A percentile compares a stretch with the other conserved stretches of the same genome.
These are phyloP conservation scores for Palythoa grandis DNA, from an alignment of 92 coral and sea anemone genomes.

Conservation along the genomic window DNA sequence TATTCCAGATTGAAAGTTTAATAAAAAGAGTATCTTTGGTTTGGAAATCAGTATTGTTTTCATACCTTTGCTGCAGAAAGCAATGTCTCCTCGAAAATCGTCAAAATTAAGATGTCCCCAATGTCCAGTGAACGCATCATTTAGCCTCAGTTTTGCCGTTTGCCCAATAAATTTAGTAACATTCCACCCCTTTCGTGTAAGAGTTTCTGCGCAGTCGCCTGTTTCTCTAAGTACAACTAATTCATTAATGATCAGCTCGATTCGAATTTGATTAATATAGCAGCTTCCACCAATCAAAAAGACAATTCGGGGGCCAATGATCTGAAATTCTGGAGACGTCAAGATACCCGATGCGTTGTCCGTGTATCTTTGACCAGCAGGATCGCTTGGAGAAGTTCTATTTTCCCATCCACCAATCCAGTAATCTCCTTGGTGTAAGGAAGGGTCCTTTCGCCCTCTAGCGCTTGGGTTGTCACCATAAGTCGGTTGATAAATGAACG, in stretches of 20 bases:
- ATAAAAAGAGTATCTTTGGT: neutral
- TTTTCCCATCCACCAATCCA: slow-evolving; percentile 32
- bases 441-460: neutral
- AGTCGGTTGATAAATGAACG: slow-evolving; percentile 17
- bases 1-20: too few relatives aligned
- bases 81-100: slow-evolving; percentile 30
- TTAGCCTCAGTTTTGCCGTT: neutral
- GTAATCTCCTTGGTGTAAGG: slow-evolving; percentile 33
- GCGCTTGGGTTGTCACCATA: slow-evolving; percentile 23
- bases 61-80: slow-evolving; percentile 24
- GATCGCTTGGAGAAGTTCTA: neutral
- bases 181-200: slow-evolving; percentile 12
- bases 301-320: neutral
- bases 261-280: neutral
- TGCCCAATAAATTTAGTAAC: neutral
- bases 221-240: neutral
- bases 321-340: slow-evolving; percentile 28
- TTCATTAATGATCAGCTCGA: slow-evolving; percentile 14
- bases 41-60: neutral
- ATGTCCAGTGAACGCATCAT: neutral
- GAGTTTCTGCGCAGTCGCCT: neutral
- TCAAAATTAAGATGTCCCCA: slow-evolving; percentile 41
- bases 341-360: neutral
- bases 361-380: neutral
- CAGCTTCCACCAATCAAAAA: slow-evolving; percentile 23